Evolutionary conservation across 2,888 invertebrate species (phyloP).

Genomic region (Eristalis pertinax): DNA sequence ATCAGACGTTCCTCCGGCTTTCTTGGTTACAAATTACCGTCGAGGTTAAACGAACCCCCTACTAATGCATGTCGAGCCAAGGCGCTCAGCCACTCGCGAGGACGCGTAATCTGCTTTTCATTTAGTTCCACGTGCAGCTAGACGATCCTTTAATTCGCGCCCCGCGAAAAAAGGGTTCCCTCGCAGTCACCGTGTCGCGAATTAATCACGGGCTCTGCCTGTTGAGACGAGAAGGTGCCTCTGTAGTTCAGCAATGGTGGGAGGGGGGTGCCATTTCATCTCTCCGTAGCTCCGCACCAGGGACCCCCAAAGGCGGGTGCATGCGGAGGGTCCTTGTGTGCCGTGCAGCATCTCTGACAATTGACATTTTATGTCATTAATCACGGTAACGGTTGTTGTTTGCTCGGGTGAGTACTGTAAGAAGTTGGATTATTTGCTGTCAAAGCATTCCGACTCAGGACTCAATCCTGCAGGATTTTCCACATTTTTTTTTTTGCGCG

Average conservation of each 20-base stretch:
- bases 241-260: too few species aligned
- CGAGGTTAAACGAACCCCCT: slow-evolving; percentile 59
- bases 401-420: slow-evolving; percentile 41
- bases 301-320: background rate
- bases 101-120: slow-evolving; percentile 57
- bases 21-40: slow-evolving; percentile 60
- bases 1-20: slow-evolving; percentile 16
- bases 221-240: background rate
- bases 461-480: slow-evolving; percentile 42
- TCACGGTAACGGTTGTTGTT: slow-evolving; percentile 54
- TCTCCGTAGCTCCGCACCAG: too few species aligned
- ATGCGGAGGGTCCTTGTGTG: slow-evolving; percentile 4
- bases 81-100: slow-evolving; percentile 36
- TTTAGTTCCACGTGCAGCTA: slow-evolving; percentile 34
- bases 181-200: slow-evolving; percentile 17
- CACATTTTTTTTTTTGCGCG: background rate
- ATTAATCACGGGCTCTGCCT: slow-evolving; percentile 51
- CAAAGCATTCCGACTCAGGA: slow-evolving; percentile 40
- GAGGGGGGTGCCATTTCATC: too few species aligned
- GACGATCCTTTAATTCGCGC: slow-evolving; percentile 9
- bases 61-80: slow-evolving; percentile 55
- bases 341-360: slow-evolving; percentile 45
- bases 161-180: slow-evolving; percentile 11
- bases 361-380: slow-evolving; percentile 66
- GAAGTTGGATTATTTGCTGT: slow-evolving; percentile 56